A percentile compares a stretch with the other conserved stretches of the same genome.
Conservation (phyloP, 1,140 invertebrate species). For the Glossosoma conforme region DNA sequence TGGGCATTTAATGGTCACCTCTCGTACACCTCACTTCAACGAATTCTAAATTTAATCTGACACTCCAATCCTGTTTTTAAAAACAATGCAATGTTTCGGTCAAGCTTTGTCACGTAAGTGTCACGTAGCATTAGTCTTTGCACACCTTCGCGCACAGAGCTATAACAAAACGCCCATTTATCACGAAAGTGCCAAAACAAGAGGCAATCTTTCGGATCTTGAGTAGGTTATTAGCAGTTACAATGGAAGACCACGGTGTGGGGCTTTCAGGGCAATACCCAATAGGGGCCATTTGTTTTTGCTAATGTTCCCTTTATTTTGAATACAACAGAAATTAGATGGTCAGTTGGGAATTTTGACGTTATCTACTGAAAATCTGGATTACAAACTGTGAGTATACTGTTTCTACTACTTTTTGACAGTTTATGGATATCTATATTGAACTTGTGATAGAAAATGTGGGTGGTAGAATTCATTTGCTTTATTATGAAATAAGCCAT, state of each 20-base stretch:
- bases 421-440: no score
- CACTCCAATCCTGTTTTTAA: constrained; percentile 12
- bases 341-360: not conserved
- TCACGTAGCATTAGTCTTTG: no score
- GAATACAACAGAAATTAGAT: no score
- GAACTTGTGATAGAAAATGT: no score
- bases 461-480: no score
- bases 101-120: no score
- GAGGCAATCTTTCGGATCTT: constrained; percentile 17
- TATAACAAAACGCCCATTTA: constrained; percentile 23
- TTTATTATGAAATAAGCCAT: no score
- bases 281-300: constrained; percentile 19
- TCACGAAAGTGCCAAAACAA: constrained; percentile 26
- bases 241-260: constrained; percentile 8
- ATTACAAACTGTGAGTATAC: no score
- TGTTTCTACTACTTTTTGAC: no score
- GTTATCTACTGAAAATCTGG: not conserved
- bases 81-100: constrained; percentile 9
- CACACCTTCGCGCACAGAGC: constrained; percentile 1
- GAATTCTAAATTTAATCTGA: constrained; percentile 22
- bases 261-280: not conserved
- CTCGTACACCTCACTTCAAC: constrained; percentile 20
- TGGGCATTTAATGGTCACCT: not conserved
- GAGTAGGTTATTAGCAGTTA: constrained; percentile 23
- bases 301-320: constrained; percentile 7